A percentile compares a stretch with the other conserved stretches of the same genome.
Evolutionary conservation across 30 jellyfish, hydroid and myxozoan genomes (phyloP).

Genomic region (Aurelia sp.): DNA sequence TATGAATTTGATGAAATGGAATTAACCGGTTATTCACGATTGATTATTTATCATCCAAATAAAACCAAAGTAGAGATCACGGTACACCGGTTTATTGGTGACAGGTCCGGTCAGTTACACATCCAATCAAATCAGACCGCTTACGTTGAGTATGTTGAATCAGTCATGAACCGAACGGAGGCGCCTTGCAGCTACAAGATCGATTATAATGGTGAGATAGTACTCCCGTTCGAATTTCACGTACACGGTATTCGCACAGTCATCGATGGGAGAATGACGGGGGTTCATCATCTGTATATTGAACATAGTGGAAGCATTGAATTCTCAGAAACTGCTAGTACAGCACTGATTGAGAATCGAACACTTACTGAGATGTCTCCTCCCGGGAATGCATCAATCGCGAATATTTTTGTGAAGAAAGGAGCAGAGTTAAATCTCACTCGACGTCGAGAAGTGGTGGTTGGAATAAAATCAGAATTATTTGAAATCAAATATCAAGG

Average conservation of each 20-base stretch:
- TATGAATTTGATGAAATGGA: slow-evolving; percentile 71
- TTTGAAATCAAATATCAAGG: slow-evolving; percentile 63
- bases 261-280: slow-evolving; percentile 72
- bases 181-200: slow-evolving; percentile 72
- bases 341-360: slow-evolving; percentile 57
- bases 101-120: slow-evolving; percentile 69
- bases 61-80: slow-evolving; percentile 26
- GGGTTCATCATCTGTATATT: slow-evolving; percentile 70
- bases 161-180: slow-evolving; percentile 69
- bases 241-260: slow-evolving; percentile 72
- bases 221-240: slow-evolving; percentile 71
- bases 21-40: slow-evolving; percentile 60
- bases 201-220: slow-evolving; percentile 63
- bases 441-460: slow-evolving; percentile 37
- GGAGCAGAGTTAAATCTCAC: slow-evolving; percentile 59
- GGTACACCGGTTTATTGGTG: slow-evolving; percentile 69
- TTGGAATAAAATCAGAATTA: slow-evolving; percentile 46
- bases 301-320: slow-evolving; percentile 59
- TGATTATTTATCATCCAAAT: slow-evolving; percentile 53
- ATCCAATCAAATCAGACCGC: slow-evolving; percentile 47
- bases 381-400: slow-evolving; percentile 43
- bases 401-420: slow-evolving; percentile 50
- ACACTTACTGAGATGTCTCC: neutral
- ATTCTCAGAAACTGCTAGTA: slow-evolving; percentile 70
- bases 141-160: slow-evolving; percentile 60